Evolutionary conservation across 37 sponge, comb jelly and placozoan species (phyloP), one percentile per base, ranked within the genome.

Genomic region (Hormiphora californensis): DNA sequence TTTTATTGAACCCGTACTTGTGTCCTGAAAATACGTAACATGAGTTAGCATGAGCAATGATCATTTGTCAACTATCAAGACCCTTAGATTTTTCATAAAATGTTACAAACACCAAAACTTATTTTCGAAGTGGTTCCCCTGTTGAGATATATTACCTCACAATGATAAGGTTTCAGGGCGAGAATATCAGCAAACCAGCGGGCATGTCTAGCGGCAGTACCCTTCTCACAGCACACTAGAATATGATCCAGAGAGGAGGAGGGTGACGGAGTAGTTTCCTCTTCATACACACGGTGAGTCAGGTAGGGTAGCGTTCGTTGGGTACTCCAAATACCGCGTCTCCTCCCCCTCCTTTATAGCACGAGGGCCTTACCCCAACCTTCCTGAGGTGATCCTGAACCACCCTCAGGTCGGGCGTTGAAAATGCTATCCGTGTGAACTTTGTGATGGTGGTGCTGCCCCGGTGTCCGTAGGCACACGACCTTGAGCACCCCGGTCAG

Each of bases 341-440:
- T n/a, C n/a, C n/a, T n/a, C n/a, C n/a, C n/a, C n/a, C n/a, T n/a
- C 67, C 67, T 33, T 31, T 65, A 19, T 36, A 65, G 35, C 61
- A 57, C 61, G 67, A 65, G 37, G 67, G 67, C 38, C 36, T 65
- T 15, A 65, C 67, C 7, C 67, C 67, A 28, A 65, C 67, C 34
- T 36, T 36, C 38, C 67, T 65, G 34, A n/a, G n/a, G n/a, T n/a
- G n/a, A n/a, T n/a, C n/a, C n/a, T n/a, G n/a, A n/a, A n/a, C n/a
- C n/a, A n/a, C n/a, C n/a, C n/a, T n/a, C n/a, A n/a, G n/a, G n/a
- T n/a, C n/a, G n/a, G n/a, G n/a, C n/a, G n/a, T n/a, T n/a, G n/a
- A n/a, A n/a, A n/a, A n/a, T n/a, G n/a, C n/a, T n/a, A n/a, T n/a
- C n/a, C n/a, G n/a, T n/a, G n/a, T n/a, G n/a, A n/a, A n/a, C n/a